Conservation (phyloP, 2,113 vertebrate genomes). For the Elanus axillaris region DNA sequence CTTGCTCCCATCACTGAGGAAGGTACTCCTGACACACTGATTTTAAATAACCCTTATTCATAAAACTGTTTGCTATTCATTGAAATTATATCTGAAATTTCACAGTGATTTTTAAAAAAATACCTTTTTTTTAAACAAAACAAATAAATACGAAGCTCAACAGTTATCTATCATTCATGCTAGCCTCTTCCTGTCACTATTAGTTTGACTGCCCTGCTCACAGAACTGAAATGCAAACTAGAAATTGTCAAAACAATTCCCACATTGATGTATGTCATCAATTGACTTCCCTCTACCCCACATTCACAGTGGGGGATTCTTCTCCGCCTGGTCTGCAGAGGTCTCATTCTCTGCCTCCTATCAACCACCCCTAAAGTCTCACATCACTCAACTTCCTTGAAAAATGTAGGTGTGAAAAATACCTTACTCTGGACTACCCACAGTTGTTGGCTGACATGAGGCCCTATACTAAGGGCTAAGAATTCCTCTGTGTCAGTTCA, state of each 20-base stretch:
- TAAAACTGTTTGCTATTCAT: neutral
- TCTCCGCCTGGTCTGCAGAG: neutral
- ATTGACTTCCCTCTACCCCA: neutral
- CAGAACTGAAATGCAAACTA: neutral
- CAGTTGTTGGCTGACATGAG: fast-evolving
- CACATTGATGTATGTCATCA: fast-evolving
- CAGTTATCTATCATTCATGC: neutral
- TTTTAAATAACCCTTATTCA: neutral
- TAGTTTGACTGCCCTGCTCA: neutral
- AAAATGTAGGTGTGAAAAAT: neutral
- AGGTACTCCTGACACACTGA: neutral
- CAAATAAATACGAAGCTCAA: neutral
- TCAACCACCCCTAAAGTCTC: neutral
- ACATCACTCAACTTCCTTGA: neutral
- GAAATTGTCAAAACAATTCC: neutral
- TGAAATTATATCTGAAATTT: neutral
- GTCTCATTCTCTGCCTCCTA: neutral
- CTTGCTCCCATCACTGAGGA: neutral
- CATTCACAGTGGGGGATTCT: neutral
- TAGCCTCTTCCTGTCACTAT: neutral
- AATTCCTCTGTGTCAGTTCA: neutral
- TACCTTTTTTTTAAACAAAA: neutral
- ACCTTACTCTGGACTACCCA: neutral
- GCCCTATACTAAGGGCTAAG: neutral
- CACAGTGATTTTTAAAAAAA: constrained; percentile 7